phyloP scores from a whole-genome alignment of 1,140 invertebrate species.

The Aphidius ervi region DNA sequence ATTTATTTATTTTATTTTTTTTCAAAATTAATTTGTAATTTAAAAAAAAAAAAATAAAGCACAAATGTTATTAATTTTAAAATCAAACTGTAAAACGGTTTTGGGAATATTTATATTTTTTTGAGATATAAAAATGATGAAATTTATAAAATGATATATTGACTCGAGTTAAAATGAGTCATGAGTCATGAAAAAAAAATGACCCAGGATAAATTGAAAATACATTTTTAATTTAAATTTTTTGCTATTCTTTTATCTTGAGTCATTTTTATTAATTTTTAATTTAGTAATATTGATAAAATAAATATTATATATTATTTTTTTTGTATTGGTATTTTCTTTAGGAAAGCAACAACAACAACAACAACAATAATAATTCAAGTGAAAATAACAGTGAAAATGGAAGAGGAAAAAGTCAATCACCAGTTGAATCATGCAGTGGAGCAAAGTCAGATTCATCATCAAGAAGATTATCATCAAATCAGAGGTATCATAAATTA shows the following conservation, averaged over 20 bases:
- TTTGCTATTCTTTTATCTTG: neutral
- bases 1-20: no score
- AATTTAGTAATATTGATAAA: no score
- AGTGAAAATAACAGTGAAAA: constrained; percentile 39
- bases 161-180: no score
- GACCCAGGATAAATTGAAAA: neutral
- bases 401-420: constrained; percentile 36
- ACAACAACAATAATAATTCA: constrained; percentile 52
- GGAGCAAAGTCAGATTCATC: constrained; percentile 30
- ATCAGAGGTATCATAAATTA: constrained; percentile 51
- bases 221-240: constrained; percentile 5
- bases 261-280: neutral
- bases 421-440: constrained; percentile 7
- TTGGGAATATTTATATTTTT: constrained; percentile 7
- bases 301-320: neutral
- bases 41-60: neutral
- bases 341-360: constrained; percentile 53
- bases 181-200: no score
- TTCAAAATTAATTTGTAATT: no score
- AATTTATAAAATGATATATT: no score
- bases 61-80: constrained; percentile 3
- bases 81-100: constrained; percentile 11
- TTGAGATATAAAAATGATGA: no score
- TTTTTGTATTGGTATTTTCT: constrained; percentile 31
- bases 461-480: constrained; percentile 32